A percentile compares a stretch with the other conserved stretches of the same genome.
phyloP scores from a whole-genome alignment of 2,888 invertebrate species.

The Leptarthrus brevirostris region DNA sequence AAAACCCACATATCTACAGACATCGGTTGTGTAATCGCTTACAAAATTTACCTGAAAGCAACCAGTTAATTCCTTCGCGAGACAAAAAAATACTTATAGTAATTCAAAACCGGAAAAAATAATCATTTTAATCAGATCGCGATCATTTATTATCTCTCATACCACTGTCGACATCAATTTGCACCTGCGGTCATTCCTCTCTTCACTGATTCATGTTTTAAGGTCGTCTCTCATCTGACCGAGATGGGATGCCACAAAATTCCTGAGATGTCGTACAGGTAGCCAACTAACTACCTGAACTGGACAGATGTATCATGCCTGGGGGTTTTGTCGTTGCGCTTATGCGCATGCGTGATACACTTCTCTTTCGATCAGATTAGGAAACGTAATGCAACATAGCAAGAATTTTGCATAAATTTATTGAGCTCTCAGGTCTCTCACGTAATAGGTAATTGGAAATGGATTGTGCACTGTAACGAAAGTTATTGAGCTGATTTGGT shows the following conservation, averaged over 20 bases:
- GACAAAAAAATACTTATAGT: background rate
- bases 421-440: background rate
- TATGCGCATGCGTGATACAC: conserved; percentile 8
- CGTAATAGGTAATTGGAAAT: conserved; percentile 13
- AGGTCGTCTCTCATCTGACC: conserved; percentile 24
- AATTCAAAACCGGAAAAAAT: background rate
- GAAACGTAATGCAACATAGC: background rate
- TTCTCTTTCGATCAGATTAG: background rate
- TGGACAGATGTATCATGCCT: conserved; percentile 14
- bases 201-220: conserved; percentile 25
- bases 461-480: background rate
- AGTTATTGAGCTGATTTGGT: conserved; percentile 9
- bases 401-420: conserved; percentile 36
- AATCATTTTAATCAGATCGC: conserved; percentile 6
- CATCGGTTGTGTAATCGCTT: conserved; percentile 21
- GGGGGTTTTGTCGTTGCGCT: background rate
- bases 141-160: conserved; percentile 10
- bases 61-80: conserved; percentile 6
- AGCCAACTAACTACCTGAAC: background rate
- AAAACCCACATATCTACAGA: no score
- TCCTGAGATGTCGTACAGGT: conserved; percentile 7
- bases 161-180: background rate
- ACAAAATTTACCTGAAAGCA: conserved; percentile 21
- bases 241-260: background rate
- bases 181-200: conserved; percentile 39